Conservation (phyloP, 1,140 invertebrate species). For the Drosophila repleta region DNA sequence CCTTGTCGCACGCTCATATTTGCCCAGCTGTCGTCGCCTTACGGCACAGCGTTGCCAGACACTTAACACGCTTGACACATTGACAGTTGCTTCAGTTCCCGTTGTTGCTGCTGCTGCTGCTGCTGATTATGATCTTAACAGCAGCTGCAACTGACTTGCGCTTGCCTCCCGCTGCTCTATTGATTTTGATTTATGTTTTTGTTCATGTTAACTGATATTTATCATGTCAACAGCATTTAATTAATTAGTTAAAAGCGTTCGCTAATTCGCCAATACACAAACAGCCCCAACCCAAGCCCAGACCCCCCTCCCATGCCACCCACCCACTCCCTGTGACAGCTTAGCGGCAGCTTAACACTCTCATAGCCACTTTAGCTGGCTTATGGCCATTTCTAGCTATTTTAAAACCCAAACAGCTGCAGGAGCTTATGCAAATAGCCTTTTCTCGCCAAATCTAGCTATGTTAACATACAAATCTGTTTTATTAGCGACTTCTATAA, state of each 20-base stretch:
- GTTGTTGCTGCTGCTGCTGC: slow-evolving; percentile 4
- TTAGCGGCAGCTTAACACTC: slow-evolving; percentile 21
- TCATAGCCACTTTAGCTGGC: background rate
- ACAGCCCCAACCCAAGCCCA: background rate
- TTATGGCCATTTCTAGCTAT: slow-evolving; percentile 1
- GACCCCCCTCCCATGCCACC: too few relatives aligned
- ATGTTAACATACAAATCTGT: background rate
- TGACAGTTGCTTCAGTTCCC: slow-evolving; percentile 4
- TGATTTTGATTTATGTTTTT: slow-evolving; percentile 19
- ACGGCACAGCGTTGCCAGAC: slow-evolving; percentile 17
- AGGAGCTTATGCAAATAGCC: background rate
- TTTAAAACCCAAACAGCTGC: background rate
- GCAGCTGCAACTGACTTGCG: slow-evolving; percentile 7
- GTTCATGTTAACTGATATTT: slow-evolving; percentile 8
- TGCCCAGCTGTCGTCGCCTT: background rate
- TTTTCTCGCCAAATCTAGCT: background rate
- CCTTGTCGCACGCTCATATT: background rate
- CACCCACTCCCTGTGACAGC: slow-evolving; percentile 11
- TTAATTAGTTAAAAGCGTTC: slow-evolving; percentile 45
- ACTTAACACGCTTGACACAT: slow-evolving; percentile 18
- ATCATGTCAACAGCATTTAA: slow-evolving; percentile 24
- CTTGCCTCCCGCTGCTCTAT: background rate
- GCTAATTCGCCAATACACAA: background rate
- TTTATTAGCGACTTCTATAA: background rate
- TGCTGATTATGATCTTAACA: slow-evolving; percentile 18